Evolutionary conservation across 2,797 vertebrate species (phyloP).

Genomic region (Sebastes steindachneri): DNA sequence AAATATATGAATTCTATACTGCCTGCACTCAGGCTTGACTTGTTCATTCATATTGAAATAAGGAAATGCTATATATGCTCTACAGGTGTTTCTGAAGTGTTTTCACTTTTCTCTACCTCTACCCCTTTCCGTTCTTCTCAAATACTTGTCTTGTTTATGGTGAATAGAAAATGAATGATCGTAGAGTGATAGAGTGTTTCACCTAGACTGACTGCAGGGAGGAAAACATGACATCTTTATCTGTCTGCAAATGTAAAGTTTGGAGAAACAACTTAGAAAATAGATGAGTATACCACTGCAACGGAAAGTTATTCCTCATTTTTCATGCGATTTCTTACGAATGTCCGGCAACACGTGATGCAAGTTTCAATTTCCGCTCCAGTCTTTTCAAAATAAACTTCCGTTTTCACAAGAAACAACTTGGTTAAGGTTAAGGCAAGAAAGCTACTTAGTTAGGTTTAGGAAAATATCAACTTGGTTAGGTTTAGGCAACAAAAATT

Average conservation of each 20-base stretch:
- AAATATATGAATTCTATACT: background rate
- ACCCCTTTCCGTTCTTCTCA: background rate
- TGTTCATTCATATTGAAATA: background rate
- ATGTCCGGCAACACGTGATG: too few relatives aligned
- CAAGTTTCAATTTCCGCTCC: too few relatives aligned
- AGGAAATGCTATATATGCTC: background rate
- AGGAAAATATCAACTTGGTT: too few relatives aligned
- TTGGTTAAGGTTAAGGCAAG: too few relatives aligned
- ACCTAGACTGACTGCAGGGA: background rate
- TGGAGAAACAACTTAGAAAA: background rate
- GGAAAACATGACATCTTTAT: background rate
- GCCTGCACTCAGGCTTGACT: background rate
- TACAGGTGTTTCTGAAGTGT: background rate
- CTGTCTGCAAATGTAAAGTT: slow-evolving; percentile 9
- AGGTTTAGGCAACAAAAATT: too few relatives aligned
- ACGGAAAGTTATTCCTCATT: too few relatives aligned
- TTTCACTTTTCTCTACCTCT: background rate
- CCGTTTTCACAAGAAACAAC: too few relatives aligned
- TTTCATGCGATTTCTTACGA: too few relatives aligned
- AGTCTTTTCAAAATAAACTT: too few relatives aligned
- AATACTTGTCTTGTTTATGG: background rate
- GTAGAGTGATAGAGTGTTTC: background rate
- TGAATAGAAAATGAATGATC: background rate
- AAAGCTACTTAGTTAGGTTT: too few relatives aligned
- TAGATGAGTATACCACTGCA: background rate